Evolutionary conservation across 2,113 vertebrate genomes (phyloP).

Genomic region (rabbit (Oryctolagus cuniculus)): DNA sequence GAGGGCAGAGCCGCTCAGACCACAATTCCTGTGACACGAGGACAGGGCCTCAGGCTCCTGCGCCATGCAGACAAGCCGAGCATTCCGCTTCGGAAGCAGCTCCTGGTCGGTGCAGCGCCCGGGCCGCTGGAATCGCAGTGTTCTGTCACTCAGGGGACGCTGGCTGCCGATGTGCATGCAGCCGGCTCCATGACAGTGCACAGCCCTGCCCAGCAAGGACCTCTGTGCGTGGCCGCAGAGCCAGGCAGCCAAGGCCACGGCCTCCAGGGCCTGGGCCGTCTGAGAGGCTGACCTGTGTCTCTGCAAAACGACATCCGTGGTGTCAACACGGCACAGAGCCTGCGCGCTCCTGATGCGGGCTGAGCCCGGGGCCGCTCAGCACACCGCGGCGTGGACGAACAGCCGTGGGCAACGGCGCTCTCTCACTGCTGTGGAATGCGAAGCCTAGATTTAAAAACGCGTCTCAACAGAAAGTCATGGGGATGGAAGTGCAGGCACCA

Average conservation of each 20-base stretch:
- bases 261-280: background rate
- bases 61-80: fast-evolving
- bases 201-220: no score
- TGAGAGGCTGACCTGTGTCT: background rate
- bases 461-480: conserved; percentile 61
- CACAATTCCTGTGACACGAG: no score
- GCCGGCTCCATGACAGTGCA: no score
- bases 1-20: no score
- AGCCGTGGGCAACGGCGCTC: background rate
- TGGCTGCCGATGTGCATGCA: no score
- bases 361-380: background rate
- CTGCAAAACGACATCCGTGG: background rate
- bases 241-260: fast-evolving
- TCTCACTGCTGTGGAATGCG: background rate
- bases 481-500: conserved; percentile 12
- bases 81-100: background rate
- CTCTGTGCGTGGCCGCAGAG: background rate
- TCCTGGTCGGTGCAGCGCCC: fast-evolving
- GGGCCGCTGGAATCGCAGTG: no score
- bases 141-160: fast-evolving
- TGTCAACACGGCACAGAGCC: background rate
- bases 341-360: background rate
- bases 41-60: background rate
- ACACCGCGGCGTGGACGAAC: no score
- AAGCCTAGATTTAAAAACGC: background rate